Conservation (phyloP, 2,113 vertebrate species). For the Macrotis lagotis region DNA sequence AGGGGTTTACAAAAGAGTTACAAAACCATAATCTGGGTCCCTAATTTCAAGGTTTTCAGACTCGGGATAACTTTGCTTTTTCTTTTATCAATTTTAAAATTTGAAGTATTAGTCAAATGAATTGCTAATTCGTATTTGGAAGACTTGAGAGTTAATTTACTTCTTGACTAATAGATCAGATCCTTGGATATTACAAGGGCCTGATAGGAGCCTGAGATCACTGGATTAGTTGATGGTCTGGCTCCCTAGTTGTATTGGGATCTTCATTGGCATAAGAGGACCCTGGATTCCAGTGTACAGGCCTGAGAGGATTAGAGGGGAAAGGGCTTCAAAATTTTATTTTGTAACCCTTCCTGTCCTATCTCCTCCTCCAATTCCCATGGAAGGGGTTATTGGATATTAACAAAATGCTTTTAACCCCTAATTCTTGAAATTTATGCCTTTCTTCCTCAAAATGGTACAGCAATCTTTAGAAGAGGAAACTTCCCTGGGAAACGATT, state of each 20-base stretch:
- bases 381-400: neutral
- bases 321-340: slow-evolving; percentile 3
- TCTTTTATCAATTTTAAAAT: neutral
- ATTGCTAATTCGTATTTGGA: neutral
- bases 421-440: neutral
- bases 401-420: neutral
- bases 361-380: neutral
- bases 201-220: neutral
- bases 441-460: slow-evolving; percentile 8
- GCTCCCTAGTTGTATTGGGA: neutral
- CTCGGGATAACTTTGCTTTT: slow-evolving; percentile 16
- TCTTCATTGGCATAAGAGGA: neutral
- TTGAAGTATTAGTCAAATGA: neutral
- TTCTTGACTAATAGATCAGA: neutral
- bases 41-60: neutral
- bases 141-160: neutral
- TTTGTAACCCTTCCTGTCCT: neutral
- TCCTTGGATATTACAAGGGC: neutral
- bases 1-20: neutral
- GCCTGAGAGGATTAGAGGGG: neutral
- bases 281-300: neutral
- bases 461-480: neutral
- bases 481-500: slow-evolving; percentile 23
- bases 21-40: neutral
- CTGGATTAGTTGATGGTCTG: neutral